Conservation (phyloP, 1,140 invertebrate genomes). For the Drosophila grimshawi region DNA sequence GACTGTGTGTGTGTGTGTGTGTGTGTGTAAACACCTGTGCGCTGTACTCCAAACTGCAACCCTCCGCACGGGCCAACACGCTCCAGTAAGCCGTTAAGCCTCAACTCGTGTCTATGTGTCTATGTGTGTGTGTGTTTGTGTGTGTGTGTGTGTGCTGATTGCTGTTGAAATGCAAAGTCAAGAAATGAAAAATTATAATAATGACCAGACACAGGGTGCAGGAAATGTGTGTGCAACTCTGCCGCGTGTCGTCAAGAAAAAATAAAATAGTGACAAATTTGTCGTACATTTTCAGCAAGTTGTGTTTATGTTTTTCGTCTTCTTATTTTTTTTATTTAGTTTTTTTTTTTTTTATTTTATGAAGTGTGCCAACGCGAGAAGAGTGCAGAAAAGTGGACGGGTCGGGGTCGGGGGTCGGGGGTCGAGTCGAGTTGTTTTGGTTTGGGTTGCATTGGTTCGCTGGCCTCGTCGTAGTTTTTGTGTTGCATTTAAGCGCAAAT, state of each 20-base stretch:
- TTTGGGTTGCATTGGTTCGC: constrained; percentile 8
- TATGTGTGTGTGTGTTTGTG: neutral
- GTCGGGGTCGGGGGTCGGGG: constrained; percentile 15
- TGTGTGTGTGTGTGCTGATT: constrained; percentile 33
- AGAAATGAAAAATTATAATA: constrained; percentile 55
- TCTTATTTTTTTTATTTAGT: too few species aligned
- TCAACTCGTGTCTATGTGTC: neutral
- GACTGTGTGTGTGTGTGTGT: neutral
- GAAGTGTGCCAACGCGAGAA: neutral
- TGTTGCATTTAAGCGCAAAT: constrained; percentile 75
- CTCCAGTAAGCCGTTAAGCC: constrained; percentile 35
- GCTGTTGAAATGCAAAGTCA: constrained; percentile 28
- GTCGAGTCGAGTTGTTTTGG: too few species aligned
- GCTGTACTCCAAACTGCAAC: neutral
- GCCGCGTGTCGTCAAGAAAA: constrained; percentile 10
- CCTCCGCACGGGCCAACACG: constrained; percentile 11
- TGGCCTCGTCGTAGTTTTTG: constrained; percentile 43
- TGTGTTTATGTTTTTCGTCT: neutral
- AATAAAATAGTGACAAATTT: constrained; percentile 38
- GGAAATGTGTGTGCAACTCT: neutral
- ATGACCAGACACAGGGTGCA: constrained; percentile 41
- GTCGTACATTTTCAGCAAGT: constrained; percentile 28
- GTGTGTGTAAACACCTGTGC: constrained; percentile 26
- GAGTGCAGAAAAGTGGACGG: constrained; percentile 36
- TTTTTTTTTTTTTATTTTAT: neutral